Evolutionary conservation across 2,113 vertebrate species (phyloP).

Genomic region (Mobula hypostoma): DNA sequence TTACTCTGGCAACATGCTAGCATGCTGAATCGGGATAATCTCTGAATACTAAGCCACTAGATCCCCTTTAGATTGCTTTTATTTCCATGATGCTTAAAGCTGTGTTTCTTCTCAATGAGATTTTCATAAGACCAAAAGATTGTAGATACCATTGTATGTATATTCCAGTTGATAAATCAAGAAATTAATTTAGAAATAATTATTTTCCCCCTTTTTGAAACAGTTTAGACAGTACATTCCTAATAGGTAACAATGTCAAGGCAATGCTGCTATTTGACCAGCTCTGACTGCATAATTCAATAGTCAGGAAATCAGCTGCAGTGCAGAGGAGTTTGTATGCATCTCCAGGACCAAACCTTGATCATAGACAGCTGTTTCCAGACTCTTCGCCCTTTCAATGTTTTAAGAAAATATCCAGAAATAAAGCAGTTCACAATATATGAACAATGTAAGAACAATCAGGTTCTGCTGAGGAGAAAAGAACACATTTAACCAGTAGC

Average conservation of each 20-base stretch:
- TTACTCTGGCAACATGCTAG: background rate
- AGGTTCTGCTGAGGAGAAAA: too few relatives aligned
- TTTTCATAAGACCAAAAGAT: background rate
- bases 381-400: conserved; percentile 2
- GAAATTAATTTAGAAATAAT: background rate
- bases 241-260: conserved; percentile 20
- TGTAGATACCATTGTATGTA: background rate
- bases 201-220: background rate
- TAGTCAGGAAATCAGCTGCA: conserved; percentile 35
- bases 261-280: conserved; percentile 23
- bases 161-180: background rate
- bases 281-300: conserved; percentile 37
- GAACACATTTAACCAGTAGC: background rate
- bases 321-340: conserved; percentile 36
- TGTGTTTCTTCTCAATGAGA: background rate
- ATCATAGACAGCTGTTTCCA: background rate
- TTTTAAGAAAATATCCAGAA: conserved; percentile 13
- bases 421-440: background rate
- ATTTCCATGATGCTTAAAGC: conserved; percentile 6
- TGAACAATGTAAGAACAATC: background rate
- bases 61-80: conserved; percentile 29
- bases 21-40: background rate
- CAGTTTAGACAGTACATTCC: background rate
- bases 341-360: conserved; percentile 33
- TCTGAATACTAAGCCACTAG: conserved; percentile 11